These are phyloP conservation scores for Atlantisia rogersi DNA, from an alignment of 2,113 vertebrate genomes.

Conservation along the genomic window DNA sequence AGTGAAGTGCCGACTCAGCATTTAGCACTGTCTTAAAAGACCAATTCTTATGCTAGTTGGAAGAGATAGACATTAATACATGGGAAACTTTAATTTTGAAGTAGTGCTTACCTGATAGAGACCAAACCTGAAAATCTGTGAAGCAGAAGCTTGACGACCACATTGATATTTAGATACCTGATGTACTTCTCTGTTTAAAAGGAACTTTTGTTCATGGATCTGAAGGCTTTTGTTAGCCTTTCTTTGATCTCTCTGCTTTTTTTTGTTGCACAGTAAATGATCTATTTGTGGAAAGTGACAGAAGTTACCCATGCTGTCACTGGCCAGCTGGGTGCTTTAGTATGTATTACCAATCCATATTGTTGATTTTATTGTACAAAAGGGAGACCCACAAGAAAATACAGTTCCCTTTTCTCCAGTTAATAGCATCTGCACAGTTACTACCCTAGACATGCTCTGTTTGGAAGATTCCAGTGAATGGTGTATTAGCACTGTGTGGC, in stretches of 20 bases:
- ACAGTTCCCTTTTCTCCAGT: neutral
- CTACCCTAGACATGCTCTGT: neutral
- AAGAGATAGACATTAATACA: neutral
- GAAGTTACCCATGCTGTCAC: neutral
- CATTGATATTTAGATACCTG: neutral
- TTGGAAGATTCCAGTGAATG: neutral
- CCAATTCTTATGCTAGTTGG: neutral
- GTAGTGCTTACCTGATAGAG: neutral
- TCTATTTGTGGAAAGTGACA: constrained; percentile 24
- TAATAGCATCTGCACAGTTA: neutral
- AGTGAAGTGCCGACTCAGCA: neutral
- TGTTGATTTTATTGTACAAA: neutral
- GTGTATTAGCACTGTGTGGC: neutral
- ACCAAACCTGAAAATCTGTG: neutral
- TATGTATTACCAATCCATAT: neutral
- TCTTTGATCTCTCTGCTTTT: neutral
- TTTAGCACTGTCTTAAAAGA: neutral
- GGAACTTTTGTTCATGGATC: neutral
- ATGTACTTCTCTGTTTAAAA: neutral
- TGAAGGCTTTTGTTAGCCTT: neutral
- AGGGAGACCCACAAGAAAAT: neutral
- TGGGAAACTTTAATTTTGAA: neutral
- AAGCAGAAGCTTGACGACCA: neutral
- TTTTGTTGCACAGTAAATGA: neutral
- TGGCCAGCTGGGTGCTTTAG: neutral